These are phyloP conservation scores for Portunus trituberculatus DNA, from an alignment of 1,140 invertebrate species.

Conservation along the genomic window DNA sequence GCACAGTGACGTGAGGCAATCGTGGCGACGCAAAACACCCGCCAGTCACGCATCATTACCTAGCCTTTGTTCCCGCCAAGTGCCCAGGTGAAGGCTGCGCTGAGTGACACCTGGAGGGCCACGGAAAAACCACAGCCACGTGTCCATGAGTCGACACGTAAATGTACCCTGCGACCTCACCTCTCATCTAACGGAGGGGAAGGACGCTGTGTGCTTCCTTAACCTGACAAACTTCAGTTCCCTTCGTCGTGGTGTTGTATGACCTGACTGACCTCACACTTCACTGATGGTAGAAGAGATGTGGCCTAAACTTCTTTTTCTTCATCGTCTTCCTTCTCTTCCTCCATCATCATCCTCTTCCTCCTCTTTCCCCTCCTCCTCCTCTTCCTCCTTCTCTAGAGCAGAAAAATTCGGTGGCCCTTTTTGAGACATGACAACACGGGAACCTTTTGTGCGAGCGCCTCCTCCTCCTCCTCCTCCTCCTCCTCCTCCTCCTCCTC, in stretches of 20 bases:
- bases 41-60: background rate
- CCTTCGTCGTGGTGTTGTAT: background rate
- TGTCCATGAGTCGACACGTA: background rate
- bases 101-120: background rate
- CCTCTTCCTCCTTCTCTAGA: background rate
- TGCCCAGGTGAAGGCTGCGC: background rate
- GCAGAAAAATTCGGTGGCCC: background rate
- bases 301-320: background rate
- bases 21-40: background rate
- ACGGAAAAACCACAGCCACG: background rate
- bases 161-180: background rate
- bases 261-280: background rate
- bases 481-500: background rate
- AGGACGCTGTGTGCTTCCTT: background rate
- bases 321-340: background rate
- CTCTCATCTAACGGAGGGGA: background rate
- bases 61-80: background rate
- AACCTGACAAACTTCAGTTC: background rate
- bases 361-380: background rate
- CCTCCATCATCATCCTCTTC: background rate
- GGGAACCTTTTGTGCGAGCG: background rate
- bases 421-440: background rate
- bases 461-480: background rate
- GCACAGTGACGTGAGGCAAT: background rate
- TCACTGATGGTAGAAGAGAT: background rate